These are phyloP conservation scores for Psococerastis gibbosa DNA, from an alignment of 2,888 invertebrate genomes.

Conservation along the genomic window DNA sequence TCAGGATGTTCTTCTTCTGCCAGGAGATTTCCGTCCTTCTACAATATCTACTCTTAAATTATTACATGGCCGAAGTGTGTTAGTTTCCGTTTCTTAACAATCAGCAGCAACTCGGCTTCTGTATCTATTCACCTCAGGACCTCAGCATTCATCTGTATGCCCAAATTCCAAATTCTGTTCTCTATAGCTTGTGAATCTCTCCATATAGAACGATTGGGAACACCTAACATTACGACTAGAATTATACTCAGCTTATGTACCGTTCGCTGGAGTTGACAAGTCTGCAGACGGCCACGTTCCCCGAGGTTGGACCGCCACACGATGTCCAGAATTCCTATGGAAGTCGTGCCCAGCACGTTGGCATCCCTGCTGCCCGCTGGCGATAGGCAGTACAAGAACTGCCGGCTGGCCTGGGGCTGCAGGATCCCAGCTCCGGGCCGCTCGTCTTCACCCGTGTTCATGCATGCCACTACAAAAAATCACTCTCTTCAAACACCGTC, in stretches of 20 bases:
- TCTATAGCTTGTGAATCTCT: too few relatives aligned
- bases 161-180: too few relatives aligned
- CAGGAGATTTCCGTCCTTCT: too few relatives aligned
- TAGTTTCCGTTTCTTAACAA: too few relatives aligned
- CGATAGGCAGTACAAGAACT: slow-evolving; percentile 83
- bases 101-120: too few relatives aligned
- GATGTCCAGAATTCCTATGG: slow-evolving; percentile 93
- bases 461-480: slow-evolving; percentile 37
- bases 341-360: slow-evolving; percentile 60
- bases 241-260: slow-evolving; percentile 27
- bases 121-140: too few relatives aligned
- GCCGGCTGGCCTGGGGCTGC: slow-evolving; percentile 78
- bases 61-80: too few relatives aligned
- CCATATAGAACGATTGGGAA: too few relatives aligned
- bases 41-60: too few relatives aligned
- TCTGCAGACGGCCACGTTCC: slow-evolving; percentile 90
- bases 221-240: background rate
- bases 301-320: slow-evolving; percentile 96
- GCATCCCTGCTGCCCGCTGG: slow-evolving; percentile 54
- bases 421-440: slow-evolving; percentile 64
- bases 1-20: too few relatives aligned
- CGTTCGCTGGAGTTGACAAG: slow-evolving; percentile 81
- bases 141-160: too few relatives aligned
- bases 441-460: slow-evolving; percentile 45
- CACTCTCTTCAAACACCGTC: too few relatives aligned